These are phyloP conservation scores for Riparia riparia DNA, from an alignment of 2,113 vertebrate species.

Conservation along the genomic window DNA sequence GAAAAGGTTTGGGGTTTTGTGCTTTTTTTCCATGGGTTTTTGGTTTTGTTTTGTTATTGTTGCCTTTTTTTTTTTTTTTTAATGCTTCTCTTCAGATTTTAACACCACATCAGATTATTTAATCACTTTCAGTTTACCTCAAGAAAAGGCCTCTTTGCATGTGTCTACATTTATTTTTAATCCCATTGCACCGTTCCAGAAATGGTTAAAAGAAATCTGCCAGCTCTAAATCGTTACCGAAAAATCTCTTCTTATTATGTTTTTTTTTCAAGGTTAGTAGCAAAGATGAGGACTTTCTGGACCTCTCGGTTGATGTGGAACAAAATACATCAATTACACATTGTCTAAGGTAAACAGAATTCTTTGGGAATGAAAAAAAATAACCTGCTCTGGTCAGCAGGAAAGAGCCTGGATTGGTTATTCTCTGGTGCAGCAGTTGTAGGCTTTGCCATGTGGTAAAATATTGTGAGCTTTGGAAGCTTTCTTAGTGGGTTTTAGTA, in stretches of 20 bases:
- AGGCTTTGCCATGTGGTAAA: not conserved
- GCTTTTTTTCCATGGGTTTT: not conserved
- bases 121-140: not conserved
- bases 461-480: not conserved
- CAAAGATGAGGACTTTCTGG: slow-evolving; percentile 94
- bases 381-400: not conserved
- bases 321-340: slow-evolving; percentile 95
- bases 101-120: not conserved
- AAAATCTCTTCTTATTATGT: not conserved
- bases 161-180: not conserved
- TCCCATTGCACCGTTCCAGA: not conserved
- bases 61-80: too few species aligned
- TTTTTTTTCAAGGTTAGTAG: slow-evolving; percentile 87
- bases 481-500: not conserved
- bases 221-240: not conserved
- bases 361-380: not conserved
- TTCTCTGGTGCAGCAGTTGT: not conserved
- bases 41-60: too few species aligned
- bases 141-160: not conserved
- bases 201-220: not conserved
- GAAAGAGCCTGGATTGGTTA: not conserved
- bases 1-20: not conserved
- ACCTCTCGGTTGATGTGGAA: slow-evolving; percentile 93
- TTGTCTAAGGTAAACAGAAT: slow-evolving; percentile 84
- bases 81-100: not conserved